Evolutionary conservation across 2,888 invertebrate species (phyloP).

Genomic region (Xanthia togata): DNA sequence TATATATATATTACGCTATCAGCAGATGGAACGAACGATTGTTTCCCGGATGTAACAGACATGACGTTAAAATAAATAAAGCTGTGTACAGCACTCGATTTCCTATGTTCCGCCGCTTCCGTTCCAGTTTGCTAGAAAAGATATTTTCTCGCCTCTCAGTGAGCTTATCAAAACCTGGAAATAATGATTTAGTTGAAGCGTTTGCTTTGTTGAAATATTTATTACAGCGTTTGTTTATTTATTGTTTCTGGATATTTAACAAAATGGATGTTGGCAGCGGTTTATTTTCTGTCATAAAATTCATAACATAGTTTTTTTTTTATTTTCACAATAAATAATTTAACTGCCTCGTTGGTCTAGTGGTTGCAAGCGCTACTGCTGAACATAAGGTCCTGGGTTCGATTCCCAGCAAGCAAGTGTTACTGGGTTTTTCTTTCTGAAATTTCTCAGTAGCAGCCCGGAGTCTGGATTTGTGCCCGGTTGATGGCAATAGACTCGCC

Average conservation of each 20-base stretch:
- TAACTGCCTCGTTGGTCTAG: too few species aligned
- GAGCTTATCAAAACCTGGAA: conserved; percentile 77
- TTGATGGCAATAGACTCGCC: too few species aligned
- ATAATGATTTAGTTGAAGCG: conserved; percentile 72
- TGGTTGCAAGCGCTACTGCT: too few species aligned
- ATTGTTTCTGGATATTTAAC: conserved; percentile 5
- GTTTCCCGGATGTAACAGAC: conserved; percentile 84
- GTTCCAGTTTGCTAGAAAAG: conserved; percentile 75
- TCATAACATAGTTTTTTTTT: too few species aligned
- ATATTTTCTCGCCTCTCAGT: conserved; percentile 78
- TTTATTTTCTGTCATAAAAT: neutral
- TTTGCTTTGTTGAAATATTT: conserved; percentile 56
- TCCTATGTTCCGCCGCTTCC: conserved; percentile 84
- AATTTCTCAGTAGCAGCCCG: too few species aligned
- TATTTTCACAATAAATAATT: too few species aligned
- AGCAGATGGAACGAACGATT: conserved; percentile 79
- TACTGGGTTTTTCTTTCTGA: too few species aligned
- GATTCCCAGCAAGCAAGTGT: too few species aligned
- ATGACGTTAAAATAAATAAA: conserved; percentile 89
- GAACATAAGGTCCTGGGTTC: too few species aligned
- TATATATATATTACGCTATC: conserved; percentile 76
- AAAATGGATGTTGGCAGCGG: neutral
- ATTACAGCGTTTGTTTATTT: conserved; percentile 32
- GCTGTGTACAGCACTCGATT: conserved; percentile 83
- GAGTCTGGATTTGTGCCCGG: too few species aligned